Evolutionary conservation across 1,140 invertebrate species (phyloP).

Genomic region (Whitmania pigra): DNA sequence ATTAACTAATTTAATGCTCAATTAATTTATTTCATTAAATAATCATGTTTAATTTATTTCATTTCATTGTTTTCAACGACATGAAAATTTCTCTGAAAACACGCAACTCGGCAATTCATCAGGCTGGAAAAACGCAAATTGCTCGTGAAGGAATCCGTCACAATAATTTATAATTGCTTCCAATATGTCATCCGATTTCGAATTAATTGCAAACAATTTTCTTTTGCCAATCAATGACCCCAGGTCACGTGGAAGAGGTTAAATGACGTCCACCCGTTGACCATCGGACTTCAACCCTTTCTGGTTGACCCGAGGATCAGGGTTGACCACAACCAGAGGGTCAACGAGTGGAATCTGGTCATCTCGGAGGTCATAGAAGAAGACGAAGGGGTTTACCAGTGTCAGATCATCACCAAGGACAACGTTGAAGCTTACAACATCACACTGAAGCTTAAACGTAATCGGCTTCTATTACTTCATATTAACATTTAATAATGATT

Average conservation of each 20-base stretch:
- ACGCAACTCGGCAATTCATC: no score
- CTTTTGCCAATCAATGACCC: background rate
- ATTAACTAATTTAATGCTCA: no score
- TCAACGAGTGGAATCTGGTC: conserved; percentile 25
- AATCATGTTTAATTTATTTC: no score
- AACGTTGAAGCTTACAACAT: conserved; percentile 3
- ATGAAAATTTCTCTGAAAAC: no score
- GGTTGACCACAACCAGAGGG: conserved; percentile 23
- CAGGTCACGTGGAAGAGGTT: conserved; percentile 25
- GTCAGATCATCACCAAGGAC: conserved; percentile 24
- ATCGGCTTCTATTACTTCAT: conserved; percentile 2
- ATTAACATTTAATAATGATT: no score
- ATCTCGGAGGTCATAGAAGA: conserved; percentile 20
- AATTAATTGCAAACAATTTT: no score
- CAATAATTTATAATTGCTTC: no score
- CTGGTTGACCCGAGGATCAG: conserved; percentile 20
- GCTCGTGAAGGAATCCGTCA: no score
- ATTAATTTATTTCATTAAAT: no score
- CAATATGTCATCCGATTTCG: no score
- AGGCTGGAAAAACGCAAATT: no score
- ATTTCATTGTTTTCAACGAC: no score
- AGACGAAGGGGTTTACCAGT: conserved; percentile 23
- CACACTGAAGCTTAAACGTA: conserved; percentile 4
- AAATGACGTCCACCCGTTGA: conserved; percentile 22
- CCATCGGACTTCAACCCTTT: conserved; percentile 25